These are phyloP conservation scores for Pantherophis alleghaniensis DNA, from an alignment of 2,797 vertebrate genomes.

Conservation along the genomic window DNA sequence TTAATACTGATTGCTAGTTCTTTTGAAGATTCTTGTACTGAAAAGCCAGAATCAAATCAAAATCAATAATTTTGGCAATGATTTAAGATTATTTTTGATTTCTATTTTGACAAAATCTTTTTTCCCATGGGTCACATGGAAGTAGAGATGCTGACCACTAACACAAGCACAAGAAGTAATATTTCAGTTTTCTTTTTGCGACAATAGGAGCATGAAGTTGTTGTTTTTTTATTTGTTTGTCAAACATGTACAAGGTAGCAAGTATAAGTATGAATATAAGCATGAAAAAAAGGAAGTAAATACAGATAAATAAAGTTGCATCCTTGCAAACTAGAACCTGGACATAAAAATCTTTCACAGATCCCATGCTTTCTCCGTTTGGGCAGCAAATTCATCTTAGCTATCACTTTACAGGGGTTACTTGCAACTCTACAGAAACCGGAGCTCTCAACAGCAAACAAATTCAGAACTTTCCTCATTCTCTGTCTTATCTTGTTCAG, in stretches of 20 bases:
- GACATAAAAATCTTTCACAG: neutral
- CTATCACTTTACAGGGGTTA: neutral
- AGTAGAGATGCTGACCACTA: neutral
- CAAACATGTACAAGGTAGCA: too few relatives aligned
- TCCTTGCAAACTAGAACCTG: neutral
- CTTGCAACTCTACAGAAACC: neutral
- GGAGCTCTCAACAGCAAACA: neutral
- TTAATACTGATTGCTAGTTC: neutral
- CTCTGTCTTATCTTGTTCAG: neutral
- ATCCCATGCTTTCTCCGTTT: neutral
- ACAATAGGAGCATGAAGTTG: neutral
- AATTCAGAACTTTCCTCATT: neutral
- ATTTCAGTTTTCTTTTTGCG: neutral
- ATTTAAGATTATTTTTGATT: neutral
- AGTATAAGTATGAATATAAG: too few relatives aligned
- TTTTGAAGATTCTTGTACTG: neutral
- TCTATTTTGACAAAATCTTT: neutral
- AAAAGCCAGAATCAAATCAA: neutral
- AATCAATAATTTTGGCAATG: neutral
- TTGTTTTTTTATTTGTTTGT: too few relatives aligned
- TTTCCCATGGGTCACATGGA: neutral
- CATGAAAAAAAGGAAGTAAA: too few relatives aligned
- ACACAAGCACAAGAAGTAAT: neutral
- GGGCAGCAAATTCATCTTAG: conserved; percentile 11
- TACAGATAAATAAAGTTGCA: neutral